These are phyloP conservation scores for Cladopsammia gracilis DNA, from an alignment of 64 coral and sea anemone genomes.

Conservation along the genomic window DNA sequence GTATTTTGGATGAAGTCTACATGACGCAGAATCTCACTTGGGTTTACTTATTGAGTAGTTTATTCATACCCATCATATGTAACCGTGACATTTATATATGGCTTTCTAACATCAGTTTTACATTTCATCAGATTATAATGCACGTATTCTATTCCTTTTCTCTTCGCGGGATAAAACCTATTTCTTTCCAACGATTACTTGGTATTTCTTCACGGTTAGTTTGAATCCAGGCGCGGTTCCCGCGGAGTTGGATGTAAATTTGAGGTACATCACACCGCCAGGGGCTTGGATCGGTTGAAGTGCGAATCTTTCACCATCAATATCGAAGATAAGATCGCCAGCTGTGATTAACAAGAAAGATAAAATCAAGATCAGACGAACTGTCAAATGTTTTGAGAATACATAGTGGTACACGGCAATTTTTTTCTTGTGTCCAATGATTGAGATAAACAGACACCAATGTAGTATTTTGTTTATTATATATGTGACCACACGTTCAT, in stretches of 20 bases:
- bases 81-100: not conserved
- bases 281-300: slow-evolving; percentile 18
- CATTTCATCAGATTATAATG: not conserved
- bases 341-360: slow-evolving; percentile 30
- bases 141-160: not conserved
- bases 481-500: no score
- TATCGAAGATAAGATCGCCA: slow-evolving; percentile 66
- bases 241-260: slow-evolving; percentile 74
- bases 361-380: not conserved
- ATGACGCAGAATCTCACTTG: no score
- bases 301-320: slow-evolving; percentile 59
- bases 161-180: not conserved
- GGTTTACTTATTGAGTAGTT: not conserved
- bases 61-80: not conserved
- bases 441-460: no score
- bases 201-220: slow-evolving; percentile 61
- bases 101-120: not conserved
- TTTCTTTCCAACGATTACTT: slow-evolving; percentile 60
- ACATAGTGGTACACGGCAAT: no score
- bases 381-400: not conserved
- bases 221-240: slow-evolving; percentile 64
- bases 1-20: no score
- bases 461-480: no score
- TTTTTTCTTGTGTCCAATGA: no score
- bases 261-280: slow-evolving; percentile 69